phyloP scores from a whole-genome alignment of 2,888 invertebrate species.

The Diaperis boleti region DNA sequence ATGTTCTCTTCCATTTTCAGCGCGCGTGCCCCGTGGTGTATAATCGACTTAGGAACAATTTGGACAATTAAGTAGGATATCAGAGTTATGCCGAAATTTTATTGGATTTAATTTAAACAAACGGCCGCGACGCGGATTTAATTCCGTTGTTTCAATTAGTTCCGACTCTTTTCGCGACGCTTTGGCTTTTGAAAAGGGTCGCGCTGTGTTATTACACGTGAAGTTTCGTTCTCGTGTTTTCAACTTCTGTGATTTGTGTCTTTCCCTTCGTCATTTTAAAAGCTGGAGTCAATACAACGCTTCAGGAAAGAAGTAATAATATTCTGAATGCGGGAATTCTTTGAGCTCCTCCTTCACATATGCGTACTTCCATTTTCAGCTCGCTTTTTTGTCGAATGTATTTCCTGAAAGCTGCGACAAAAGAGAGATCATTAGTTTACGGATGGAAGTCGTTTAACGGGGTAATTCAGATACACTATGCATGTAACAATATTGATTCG shows the following conservation, averaged over 20 bases:
- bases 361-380: constrained; percentile 45
- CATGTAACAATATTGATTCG: constrained; percentile 33
- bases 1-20: no score
- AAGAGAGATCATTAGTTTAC: constrained; percentile 44
- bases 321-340: constrained; percentile 44
- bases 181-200: constrained; percentile 20
- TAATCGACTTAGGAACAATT: no score
- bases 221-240: constrained; percentile 33
- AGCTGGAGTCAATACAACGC: constrained; percentile 43
- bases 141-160: constrained; percentile 26
- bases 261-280: constrained; percentile 43
- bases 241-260: constrained; percentile 40
- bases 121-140: constrained; percentile 9
- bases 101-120: constrained; percentile 28
- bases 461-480: constrained; percentile 33
- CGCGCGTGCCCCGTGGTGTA: no score
- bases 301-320: constrained; percentile 45
- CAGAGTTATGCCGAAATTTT: constrained; percentile 5
- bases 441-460: constrained; percentile 39
- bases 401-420: constrained; percentile 42
- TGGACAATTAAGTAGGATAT: no score
- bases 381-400: constrained; percentile 44
- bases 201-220: constrained; percentile 30
- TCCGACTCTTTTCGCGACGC: constrained; percentile 9
- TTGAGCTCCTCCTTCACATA: constrained; percentile 45